These are phyloP conservation scores for Petrolisthes cinctipes DNA, from an alignment of 2,888 invertebrate species.

Conservation along the genomic window DNA sequence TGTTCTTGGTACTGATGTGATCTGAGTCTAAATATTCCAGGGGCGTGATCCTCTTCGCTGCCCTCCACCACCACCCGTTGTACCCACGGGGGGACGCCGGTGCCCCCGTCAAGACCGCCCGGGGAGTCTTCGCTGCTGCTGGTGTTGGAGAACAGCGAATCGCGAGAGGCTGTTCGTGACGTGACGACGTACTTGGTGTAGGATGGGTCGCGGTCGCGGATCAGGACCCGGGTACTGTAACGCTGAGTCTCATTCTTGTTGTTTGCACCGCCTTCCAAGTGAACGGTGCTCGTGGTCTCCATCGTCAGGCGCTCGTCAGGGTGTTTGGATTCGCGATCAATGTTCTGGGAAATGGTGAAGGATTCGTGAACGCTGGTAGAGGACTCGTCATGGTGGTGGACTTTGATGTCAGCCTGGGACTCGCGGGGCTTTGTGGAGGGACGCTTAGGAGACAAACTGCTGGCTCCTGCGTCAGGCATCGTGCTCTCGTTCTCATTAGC, in stretches of 20 bases:
- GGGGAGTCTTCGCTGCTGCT: constrained; percentile 48
- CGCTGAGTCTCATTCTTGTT: constrained; percentile 32
- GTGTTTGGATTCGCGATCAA: constrained; percentile 12
- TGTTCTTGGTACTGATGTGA: constrained; percentile 57
- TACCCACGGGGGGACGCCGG: constrained; percentile 53
- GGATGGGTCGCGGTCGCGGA: constrained; percentile 53
- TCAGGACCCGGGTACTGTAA: constrained; percentile 34
- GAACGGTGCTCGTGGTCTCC: constrained; percentile 54
- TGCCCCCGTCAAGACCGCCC: constrained; percentile 32
- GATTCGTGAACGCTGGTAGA: too few relatives aligned
- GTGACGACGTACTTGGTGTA: constrained; percentile 61
- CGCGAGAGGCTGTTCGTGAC: constrained; percentile 54
- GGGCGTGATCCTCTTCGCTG: constrained; percentile 38
- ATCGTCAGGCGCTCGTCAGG: constrained; percentile 40
- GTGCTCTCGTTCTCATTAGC: constrained; percentile 10
- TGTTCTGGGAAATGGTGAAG: not conserved
- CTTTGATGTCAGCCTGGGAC: not conserved
- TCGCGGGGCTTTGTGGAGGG: constrained; percentile 4
- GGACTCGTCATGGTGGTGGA: too few relatives aligned
- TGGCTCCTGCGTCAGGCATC: constrained; percentile 11
- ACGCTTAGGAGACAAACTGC: constrained; percentile 25
- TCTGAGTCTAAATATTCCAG: constrained; percentile 35
- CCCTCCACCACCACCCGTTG: constrained; percentile 10
- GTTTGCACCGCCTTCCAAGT: constrained; percentile 41
- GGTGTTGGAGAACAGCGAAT: constrained; percentile 59